Conservation (phyloP, 2,113 vertebrate genomes). For the Pipra filicauda region DNA sequence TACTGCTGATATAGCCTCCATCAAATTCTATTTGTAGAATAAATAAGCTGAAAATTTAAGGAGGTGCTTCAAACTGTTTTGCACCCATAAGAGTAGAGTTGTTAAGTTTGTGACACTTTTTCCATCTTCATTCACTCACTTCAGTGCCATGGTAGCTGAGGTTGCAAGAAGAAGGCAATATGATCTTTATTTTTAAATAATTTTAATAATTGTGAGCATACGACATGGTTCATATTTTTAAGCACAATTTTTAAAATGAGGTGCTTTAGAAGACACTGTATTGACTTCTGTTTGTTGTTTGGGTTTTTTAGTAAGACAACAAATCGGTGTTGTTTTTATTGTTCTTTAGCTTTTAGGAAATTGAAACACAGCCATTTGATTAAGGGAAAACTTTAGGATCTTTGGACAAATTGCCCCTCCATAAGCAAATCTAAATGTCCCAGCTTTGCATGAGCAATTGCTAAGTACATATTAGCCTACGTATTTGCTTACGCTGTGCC, state of each 20-base stretch:
- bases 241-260: background rate
- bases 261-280: background rate
- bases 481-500: slow-evolving; percentile 23
- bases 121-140: background rate
- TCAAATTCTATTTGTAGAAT: background rate
- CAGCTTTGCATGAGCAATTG: slow-evolving; percentile 42
- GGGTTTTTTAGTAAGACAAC: background rate
- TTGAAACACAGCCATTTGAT: background rate
- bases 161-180: background rate
- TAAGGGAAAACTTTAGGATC: background rate
- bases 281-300: background rate
- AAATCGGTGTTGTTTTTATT: background rate
- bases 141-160: background rate
- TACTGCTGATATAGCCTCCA: background rate
- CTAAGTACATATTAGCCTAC: slow-evolving; percentile 45
- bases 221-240: background rate
- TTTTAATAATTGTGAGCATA: background rate
- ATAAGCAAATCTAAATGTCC: slow-evolving; percentile 48
- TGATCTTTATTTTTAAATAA: background rate
- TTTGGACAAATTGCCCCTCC: slow-evolving; percentile 24
- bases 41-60: background rate
- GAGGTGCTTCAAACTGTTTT: background rate
- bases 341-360: background rate
- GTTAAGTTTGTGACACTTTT: background rate
- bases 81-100: background rate